Evolutionary conservation across 2,797 vertebrate genomes (phyloP), one percentile per base, ranked within the genome.

Genomic region (Myotis pilosus): DNA sequence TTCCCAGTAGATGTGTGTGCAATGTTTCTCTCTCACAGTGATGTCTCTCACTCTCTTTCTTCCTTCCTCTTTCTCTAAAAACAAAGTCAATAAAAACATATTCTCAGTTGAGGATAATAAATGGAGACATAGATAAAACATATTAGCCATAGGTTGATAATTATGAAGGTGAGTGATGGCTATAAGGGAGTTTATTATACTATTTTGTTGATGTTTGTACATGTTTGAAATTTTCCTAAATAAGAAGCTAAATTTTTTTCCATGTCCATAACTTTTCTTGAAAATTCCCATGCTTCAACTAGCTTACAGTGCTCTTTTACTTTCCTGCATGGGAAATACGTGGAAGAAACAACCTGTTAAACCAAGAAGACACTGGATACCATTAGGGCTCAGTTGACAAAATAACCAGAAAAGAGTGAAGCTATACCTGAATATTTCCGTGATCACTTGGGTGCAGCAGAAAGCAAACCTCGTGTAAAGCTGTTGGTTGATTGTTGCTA

Each of bases 391-490:
- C 17, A 64, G 28, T 20, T 83, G 57, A 38, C 55, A 82, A 64
- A 87, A 49, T 33, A 41, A 76, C 36, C 19, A 90, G 75, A 79
- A 87, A 74, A 19, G 7, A 81, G 10, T 0, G 15, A 68, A 30
- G 55, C 5, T 13, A 0, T 98, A 99, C 99, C 92, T 99, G 98
- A 91, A 99, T 95, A 41, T 96, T 99, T 17, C 91, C 94, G 0
- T 0, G 20, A 97, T 99, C 99, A 4, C 83, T 96, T 3, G 99
- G 99, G 49, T 98, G 97, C 84, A 99, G 96, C 41, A 99, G 41
- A 93, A 99, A 96, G 36, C 92, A 94, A 95, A 99, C 99, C 79
- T 98, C 97, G 66, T 92, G 97, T 71, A 99, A 98, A 87, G 87
- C 87, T 71, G 41, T 98, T 19, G 20, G 41, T 0, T 23, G 15